Evolutionary conservation across 2,797 vertebrate genomes (phyloP), one percentile per base, ranked within the genome.

Genomic region (Lerista edwardsae): DNA sequence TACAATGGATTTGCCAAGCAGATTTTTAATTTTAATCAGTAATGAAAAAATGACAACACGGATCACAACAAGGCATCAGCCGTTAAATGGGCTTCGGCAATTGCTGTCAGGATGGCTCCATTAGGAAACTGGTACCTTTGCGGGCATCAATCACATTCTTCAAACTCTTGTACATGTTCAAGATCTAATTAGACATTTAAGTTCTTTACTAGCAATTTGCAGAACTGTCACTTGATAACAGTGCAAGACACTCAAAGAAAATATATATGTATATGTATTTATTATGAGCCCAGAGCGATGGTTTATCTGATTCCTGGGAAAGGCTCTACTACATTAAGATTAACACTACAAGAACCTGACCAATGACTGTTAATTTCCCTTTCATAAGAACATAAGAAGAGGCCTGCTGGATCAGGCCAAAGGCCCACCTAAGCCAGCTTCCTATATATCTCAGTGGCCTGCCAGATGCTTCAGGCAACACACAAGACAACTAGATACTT

Each of bases 41-140:
- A 97, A 96, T 97, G 97, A 97, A 97, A 98, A 98, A 99, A 97
- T 99, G 98, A 99, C 98, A 97, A 97, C 97, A 96, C 94, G 96
- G 98, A 98, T 99, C 98, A 99, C 97, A 99, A 99, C 98, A 99
- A 98, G 97, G 97, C 98, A 97, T 99, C 98, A 99, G 97, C 93
- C 93, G 96, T 96, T 96, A 98, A 97, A 96, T 97, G 96, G 98
- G 97, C 97, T 98, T 97, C 96, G 90, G 96, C 97, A 95, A 98
- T 97, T 97, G 97, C 97, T 98, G 98, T 98, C 98, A 98, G 96
- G 94, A 96, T 90, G 96, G 96, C 96, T 96, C 97, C 96, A 96
- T 97, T 97, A 97, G 96, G 96, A 95, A 97, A 96, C 96, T 88
- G n/a, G 95, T 95, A 97, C 97, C 97, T 97, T 97, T 96, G 93